Percentiles rank a stretch among this genome's conserved stretches.
Evolutionary conservation across 2,797 vertebrate genomes (phyloP).

Genomic region (Melopsittacus undulatus): DNA sequence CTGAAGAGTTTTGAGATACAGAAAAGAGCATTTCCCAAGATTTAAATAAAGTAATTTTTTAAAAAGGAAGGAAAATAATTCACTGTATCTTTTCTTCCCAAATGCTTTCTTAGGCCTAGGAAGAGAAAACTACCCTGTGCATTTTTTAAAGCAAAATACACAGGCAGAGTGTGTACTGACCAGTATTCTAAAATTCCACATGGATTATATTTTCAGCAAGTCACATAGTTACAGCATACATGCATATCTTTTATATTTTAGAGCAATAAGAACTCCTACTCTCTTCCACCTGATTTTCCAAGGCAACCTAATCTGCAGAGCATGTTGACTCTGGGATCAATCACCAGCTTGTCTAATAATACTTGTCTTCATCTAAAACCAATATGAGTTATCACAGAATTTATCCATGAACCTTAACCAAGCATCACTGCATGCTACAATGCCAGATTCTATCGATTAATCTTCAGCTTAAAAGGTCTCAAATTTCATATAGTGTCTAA

Average conservation of each 20-base stretch:
- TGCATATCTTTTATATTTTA: background rate
- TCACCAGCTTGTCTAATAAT: background rate
- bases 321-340: background rate
- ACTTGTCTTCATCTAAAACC: background rate
- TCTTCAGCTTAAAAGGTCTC: background rate
- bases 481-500: background rate
- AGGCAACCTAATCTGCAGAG: background rate
- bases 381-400: background rate
- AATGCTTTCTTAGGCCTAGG: background rate
- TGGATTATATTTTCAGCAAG: background rate
- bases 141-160: background rate
- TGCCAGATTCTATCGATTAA: background rate
- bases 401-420: background rate
- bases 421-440: background rate
- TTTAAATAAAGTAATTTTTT: background rate
- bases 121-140: background rate
- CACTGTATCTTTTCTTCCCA: background rate
- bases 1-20: background rate
- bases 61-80: background rate
- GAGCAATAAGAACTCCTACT: background rate
- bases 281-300: background rate
- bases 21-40: background rate
- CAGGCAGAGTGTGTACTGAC: background rate
- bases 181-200: background rate
- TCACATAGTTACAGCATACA: background rate